Evolutionary conservation across 2,888 invertebrate genomes (phyloP), one percentile per base, ranked within the genome.

Genomic region (Cyaniris semiargus): DNA sequence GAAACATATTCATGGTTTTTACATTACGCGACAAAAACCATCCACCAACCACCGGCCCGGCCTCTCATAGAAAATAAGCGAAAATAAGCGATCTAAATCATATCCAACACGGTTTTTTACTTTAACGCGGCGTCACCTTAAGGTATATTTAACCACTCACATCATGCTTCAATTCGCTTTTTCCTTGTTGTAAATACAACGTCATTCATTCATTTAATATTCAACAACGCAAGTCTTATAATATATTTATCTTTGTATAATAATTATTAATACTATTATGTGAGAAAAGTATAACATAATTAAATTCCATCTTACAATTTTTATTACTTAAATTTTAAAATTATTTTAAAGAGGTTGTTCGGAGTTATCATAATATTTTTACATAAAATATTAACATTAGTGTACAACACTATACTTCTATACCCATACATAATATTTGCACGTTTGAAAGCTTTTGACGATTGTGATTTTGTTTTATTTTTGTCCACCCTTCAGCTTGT

Each of bases 361-460:
- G 21, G 21, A 21, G 21, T 21, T 58, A 21, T 18, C 7, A 56
- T 58, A 58, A 56, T 58, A 58, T 21, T 21, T 58, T 56, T 56
- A 58, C n/a, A 21, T 58, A 58, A 7, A 58, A 58, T 13, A 60
- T 23, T 21, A 60, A 60, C 23, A 60, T 23, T 23, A 60, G n/a
- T 10, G 21, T n/a, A 15, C 15, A 48, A 23, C 48, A 10, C n/a
- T 72, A 72, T 70, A 70, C 38, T 34, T 71, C n/a, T 38, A 38
- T 38, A 38, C 74, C 13, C 56, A 71, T 74, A 77, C 70, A 44
- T 76, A 77, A 75, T 83, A 79, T 82, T 80, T 92, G 93, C 93
- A 94, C 93, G 94, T 94, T 93, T 94, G 94, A 94, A 94, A 93
- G 94, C 94, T 93, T 94, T 93, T 92, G 88, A 92, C 92, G 93